phyloP scores from a whole-genome alignment of 2,888 invertebrate genomes.

The Drosophila parthenogenetica region DNA sequence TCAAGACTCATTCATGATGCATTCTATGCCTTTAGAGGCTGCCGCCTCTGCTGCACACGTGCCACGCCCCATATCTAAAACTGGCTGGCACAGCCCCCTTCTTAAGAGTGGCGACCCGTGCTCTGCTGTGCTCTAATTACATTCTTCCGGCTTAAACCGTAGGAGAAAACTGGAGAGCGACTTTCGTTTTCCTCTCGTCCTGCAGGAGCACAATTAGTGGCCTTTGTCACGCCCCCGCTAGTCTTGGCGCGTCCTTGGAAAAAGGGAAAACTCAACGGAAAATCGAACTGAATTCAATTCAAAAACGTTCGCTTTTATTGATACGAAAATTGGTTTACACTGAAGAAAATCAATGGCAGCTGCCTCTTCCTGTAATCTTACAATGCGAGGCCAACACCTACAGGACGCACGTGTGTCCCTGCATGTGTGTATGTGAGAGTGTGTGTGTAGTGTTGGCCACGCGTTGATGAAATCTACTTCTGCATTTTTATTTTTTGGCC shows the following conservation, averaged over 20 bases:
- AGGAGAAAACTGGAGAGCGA: conserved; percentile 32
- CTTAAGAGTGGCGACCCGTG: conserved; percentile 42
- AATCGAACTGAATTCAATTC: conserved; percentile 60
- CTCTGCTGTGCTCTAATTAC: conserved; percentile 68
- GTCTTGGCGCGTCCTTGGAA: conserved; percentile 56
- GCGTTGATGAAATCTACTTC: conserved; percentile 57
- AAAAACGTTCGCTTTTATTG: conserved; percentile 74
- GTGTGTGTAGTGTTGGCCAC: conserved; percentile 41
- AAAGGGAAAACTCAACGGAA: conserved; percentile 57
- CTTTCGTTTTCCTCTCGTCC: conserved; percentile 70
- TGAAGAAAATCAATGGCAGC: conserved; percentile 69
- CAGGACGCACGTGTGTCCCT: conserved; percentile 61
- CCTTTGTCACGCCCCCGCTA: conserved; percentile 71
- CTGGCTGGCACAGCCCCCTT: conserved; percentile 33
- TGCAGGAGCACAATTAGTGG: conserved; percentile 70
- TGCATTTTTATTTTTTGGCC: conserved; percentile 42
- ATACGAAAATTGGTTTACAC: conserved; percentile 78
- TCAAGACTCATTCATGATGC: conserved; percentile 33
- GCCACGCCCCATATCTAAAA: conserved; percentile 60
- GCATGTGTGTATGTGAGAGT: conserved; percentile 14
- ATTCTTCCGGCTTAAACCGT: conserved; percentile 69
- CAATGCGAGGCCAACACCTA: conserved; percentile 70
- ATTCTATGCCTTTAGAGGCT: conserved; percentile 9
- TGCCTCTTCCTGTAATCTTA: conserved; percentile 43
- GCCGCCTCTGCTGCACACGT: conserved; percentile 45